These are phyloP conservation scores for Brachylomia viminalis DNA, from an alignment of 2,888 invertebrate genomes.

Conservation along the genomic window DNA sequence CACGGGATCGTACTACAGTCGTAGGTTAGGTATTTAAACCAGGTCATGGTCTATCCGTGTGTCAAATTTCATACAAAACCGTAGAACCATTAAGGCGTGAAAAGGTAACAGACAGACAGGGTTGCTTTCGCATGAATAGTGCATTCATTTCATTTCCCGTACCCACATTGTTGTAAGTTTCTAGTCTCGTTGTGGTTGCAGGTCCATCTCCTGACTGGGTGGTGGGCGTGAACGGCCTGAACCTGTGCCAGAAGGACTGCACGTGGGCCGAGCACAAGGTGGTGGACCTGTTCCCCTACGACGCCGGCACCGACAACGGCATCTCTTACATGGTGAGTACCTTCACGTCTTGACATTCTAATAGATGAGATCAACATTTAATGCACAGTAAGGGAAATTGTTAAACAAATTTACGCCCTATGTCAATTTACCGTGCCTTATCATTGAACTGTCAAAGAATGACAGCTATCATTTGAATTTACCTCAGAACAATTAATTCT, in stretches of 20 bases:
- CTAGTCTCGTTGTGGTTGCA: slow-evolving; percentile 69
- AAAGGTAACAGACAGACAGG: not conserved
- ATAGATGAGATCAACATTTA: not conserved
- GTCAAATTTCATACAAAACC: not conserved
- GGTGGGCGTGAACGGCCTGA: slow-evolving; percentile 96
- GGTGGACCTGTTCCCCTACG: slow-evolving; percentile 97
- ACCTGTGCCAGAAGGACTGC: slow-evolving; percentile 97
- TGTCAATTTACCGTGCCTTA: not conserved
- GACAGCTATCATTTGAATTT: not conserved
- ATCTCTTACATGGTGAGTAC: slow-evolving; percentile 95
- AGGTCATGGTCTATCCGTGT: not conserved
- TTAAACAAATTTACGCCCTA: not conserved
- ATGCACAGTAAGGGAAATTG: too few relatives aligned
- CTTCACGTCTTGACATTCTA: too few relatives aligned
- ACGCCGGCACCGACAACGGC: slow-evolving; percentile 98
- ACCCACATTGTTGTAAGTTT: not conserved
- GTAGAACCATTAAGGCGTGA: not conserved
- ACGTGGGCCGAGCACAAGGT: slow-evolving; percentile 96
- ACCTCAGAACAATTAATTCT: too few relatives aligned
- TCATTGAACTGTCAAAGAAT: not conserved
- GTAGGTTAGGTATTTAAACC: not conserved
- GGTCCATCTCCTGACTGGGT: slow-evolving; percentile 99
- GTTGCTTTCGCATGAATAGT: not conserved
- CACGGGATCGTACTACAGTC: not conserved
- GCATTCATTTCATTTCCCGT: not conserved